Percentiles rank a stretch among this genome's conserved stretches.
phyloP scores from a whole-genome alignment of 2,888 invertebrate species.

The Drosophila sordidula region DNA sequence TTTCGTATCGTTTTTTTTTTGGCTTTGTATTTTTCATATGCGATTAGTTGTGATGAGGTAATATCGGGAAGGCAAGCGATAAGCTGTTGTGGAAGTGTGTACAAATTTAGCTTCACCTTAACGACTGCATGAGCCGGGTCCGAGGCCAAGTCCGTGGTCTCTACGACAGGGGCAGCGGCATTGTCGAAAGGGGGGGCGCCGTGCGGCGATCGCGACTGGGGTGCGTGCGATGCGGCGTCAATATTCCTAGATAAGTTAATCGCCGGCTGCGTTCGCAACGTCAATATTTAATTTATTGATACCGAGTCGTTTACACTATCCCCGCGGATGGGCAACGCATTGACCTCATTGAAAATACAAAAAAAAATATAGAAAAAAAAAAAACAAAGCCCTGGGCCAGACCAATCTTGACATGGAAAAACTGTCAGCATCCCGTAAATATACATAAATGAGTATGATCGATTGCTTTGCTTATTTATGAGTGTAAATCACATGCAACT shows the following conservation, averaged over 20 bases:
- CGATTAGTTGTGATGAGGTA: slow-evolving; percentile 54
- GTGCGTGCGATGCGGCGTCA: slow-evolving; percentile 18
- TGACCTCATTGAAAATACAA: slow-evolving; percentile 45
- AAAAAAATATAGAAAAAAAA: slow-evolving; percentile 4
- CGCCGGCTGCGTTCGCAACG: slow-evolving; percentile 40
- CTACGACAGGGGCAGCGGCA: too few species aligned
- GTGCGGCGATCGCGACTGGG: background rate
- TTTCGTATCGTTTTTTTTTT: slow-evolving; percentile 19
- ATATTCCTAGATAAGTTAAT: slow-evolving; percentile 48
- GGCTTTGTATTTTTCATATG: slow-evolving; percentile 8
- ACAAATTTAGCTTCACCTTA: slow-evolving; percentile 18
- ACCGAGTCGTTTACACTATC: slow-evolving; percentile 36
- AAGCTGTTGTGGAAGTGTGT: slow-evolving; percentile 29
- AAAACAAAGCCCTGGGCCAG: background rate
- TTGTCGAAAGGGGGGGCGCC: background rate
- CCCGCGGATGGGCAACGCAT: slow-evolving; percentile 22
- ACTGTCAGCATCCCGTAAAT: slow-evolving; percentile 46
- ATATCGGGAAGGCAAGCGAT: slow-evolving; percentile 41
- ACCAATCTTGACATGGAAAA: slow-evolving; percentile 27
- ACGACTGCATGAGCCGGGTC: slow-evolving; percentile 5
- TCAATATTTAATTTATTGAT: slow-evolving; percentile 62
- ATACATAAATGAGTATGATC: slow-evolving; percentile 47
- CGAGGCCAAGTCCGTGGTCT: too few species aligned
- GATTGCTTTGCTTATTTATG: slow-evolving; percentile 44
- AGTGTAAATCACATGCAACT: slow-evolving; percentile 32